Conservation (phyloP, 2,113 vertebrate genomes). For the Pandion haliaetus region DNA sequence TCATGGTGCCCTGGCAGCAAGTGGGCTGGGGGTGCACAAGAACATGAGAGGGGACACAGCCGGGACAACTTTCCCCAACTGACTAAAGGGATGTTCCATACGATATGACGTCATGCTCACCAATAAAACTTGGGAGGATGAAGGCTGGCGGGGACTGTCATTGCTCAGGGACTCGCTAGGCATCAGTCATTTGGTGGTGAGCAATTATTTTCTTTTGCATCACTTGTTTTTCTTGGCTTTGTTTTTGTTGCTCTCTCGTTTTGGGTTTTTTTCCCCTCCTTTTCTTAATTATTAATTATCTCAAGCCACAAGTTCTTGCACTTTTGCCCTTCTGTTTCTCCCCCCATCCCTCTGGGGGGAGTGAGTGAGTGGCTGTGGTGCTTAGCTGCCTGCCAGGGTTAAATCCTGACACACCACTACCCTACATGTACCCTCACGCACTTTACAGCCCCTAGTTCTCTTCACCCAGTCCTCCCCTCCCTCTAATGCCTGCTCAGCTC, state of each 20-base stretch:
- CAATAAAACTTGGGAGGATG: neutral
- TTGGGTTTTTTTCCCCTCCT: rapidly evolving
- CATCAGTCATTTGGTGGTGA: too few relatives aligned
- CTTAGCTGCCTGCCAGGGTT: neutral
- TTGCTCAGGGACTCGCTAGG: neutral
- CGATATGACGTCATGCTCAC: neutral
- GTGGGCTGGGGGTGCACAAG: neutral
- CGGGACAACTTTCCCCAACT: neutral
- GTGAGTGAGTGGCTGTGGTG: neutral
- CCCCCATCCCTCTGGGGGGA: neutral
- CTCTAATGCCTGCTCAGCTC: neutral
- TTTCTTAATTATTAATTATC: neutral
- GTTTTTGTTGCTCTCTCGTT: neutral
- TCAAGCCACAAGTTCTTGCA: neutral
- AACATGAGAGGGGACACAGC: neutral
- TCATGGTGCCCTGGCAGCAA: neutral
- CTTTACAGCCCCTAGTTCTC: neutral
- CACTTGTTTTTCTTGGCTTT: neutral
- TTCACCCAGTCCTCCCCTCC: neutral
- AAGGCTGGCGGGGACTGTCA: neutral
- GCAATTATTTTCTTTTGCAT: neutral
- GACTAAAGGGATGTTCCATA: neutral
- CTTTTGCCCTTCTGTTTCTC: neutral
- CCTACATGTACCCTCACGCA: neutral
- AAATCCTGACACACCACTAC: neutral